Conservation (phyloP, 2,888 invertebrate species). For the Seira sanloemensis region DNA sequence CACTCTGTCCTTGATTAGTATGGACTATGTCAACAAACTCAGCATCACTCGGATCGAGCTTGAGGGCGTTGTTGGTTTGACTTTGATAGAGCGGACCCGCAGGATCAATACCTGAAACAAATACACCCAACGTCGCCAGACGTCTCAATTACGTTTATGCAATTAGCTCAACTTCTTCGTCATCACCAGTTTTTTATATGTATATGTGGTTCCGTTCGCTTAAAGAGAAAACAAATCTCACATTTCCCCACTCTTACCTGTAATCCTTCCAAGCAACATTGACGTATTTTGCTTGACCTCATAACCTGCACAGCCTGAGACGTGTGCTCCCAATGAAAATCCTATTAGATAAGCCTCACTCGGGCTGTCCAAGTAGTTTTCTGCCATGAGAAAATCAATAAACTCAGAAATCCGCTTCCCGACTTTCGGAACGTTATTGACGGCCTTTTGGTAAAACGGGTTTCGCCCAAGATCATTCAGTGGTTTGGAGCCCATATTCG, state of each 20-base stretch:
- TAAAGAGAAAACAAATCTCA: conserved; percentile 16
- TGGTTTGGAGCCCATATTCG: conserved; percentile 30
- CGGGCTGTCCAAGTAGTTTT: conserved; percentile 50
- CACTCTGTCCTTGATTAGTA: conserved; percentile 65
- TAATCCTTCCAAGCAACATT: conserved; percentile 52
- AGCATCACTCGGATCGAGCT: conserved; percentile 46
- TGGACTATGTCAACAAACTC: conserved; percentile 62
- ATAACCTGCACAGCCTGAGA: conserved; percentile 52
- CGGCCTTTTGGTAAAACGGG: conserved; percentile 58
- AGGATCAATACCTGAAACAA: conserved; percentile 43
- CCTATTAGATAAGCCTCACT: conserved; percentile 55
- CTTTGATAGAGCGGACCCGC: conserved; percentile 60
- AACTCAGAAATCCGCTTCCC: conserved; percentile 61
- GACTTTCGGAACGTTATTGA: conserved; percentile 62
- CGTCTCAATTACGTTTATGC: too few relatives aligned
- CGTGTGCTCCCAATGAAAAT: conserved; percentile 58
- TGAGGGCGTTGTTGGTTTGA: conserved; percentile 43
- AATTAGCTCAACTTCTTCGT: too few relatives aligned
- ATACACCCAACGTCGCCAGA: too few relatives aligned
- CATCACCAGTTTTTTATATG: too few relatives aligned
- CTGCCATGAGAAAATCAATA: conserved; percentile 52
- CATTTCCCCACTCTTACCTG: conserved; percentile 44
- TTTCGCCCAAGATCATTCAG: conserved; percentile 54
- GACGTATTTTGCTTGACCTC: conserved; percentile 44
- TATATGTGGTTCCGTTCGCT: too few relatives aligned